A percentile compares a stretch with the other conserved stretches of the same genome.
Conservation (phyloP, 2,113 vertebrate genomes). For the Willisornis vidua region DNA sequence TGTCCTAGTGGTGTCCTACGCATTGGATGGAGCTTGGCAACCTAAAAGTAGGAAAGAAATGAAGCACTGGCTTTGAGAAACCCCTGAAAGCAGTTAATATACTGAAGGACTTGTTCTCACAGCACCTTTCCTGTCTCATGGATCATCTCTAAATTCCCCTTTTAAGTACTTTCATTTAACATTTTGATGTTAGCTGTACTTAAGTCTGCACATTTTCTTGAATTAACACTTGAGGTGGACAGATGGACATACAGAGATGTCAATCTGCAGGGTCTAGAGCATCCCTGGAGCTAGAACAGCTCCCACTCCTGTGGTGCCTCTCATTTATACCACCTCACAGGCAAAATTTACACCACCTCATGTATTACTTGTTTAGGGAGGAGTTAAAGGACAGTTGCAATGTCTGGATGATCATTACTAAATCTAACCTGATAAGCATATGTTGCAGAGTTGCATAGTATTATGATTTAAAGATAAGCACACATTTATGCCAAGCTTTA, state of each 20-base stretch:
- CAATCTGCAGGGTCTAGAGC: neutral
- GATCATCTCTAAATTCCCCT: neutral
- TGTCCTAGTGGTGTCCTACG: neutral
- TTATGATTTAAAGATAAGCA: neutral
- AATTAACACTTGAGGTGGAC: neutral
- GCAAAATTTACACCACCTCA: neutral
- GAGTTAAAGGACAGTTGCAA: neutral
- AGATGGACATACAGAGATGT: fast-evolving
- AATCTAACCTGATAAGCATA: neutral
- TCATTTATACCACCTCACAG: fast-evolving
- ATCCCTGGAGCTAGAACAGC: neutral
- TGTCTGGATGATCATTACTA: neutral
- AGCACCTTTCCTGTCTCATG: neutral
- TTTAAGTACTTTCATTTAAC: neutral
- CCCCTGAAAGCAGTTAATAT: neutral
- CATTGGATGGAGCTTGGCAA: neutral
- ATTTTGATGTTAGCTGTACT: neutral
- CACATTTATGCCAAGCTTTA: neutral
- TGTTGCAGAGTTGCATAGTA: neutral
- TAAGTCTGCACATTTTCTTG: fast-evolving
- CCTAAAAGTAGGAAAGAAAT: neutral
- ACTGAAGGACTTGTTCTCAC: neutral
- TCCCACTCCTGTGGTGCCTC: neutral
- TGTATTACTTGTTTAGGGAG: neutral
- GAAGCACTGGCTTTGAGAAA: neutral